Percentiles rank a stretch among this genome's conserved stretches.
Evolutionary conservation across 2,888 invertebrate genomes (phyloP).

Genomic region (Eudemis profundana): DNA sequence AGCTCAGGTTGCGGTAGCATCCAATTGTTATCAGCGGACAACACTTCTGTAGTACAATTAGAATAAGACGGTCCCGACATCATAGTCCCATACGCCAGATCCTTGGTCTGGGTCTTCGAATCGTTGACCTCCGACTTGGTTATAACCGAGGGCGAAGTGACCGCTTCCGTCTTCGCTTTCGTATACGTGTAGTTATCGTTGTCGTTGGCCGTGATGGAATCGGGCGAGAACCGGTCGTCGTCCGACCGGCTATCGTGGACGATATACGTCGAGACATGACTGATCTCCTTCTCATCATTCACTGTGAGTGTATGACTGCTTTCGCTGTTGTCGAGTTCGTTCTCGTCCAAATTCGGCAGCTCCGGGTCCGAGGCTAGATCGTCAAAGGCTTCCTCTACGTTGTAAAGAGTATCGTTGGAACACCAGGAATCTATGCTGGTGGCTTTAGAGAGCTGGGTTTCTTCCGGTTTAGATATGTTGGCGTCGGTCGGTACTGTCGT

Average conservation of each 20-base stretch:
- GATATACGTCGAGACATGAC: slow-evolving; percentile 76
- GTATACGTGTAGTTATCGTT: slow-evolving; percentile 76
- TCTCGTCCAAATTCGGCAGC: slow-evolving; percentile 58
- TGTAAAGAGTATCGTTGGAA: slow-evolving; percentile 87
- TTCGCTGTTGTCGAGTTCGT: slow-evolving; percentile 68
- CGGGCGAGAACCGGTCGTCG: slow-evolving; percentile 73
- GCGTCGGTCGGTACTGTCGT: slow-evolving; percentile 79
- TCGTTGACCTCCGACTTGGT: slow-evolving; percentile 71
- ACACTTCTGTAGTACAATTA: slow-evolving; percentile 72
- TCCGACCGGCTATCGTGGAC: slow-evolving; percentile 77
- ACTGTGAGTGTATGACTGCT: slow-evolving; percentile 76
- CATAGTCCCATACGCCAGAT: slow-evolving; percentile 74
- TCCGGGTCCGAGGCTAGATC: slow-evolving; percentile 77
- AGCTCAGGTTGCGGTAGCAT: slow-evolving; percentile 71
- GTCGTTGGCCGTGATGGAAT: slow-evolving; percentile 76
- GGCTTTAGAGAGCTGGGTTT: slow-evolving; percentile 80
- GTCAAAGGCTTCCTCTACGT: slow-evolving; percentile 86
- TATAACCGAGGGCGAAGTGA: slow-evolving; percentile 60
- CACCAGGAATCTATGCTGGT: slow-evolving; percentile 88
- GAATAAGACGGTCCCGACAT: slow-evolving; percentile 75
- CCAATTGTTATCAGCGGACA: slow-evolving; percentile 71
- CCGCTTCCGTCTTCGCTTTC: slow-evolving; percentile 69
- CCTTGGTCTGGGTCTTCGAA: slow-evolving; percentile 72
- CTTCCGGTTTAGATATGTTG: slow-evolving; percentile 78
- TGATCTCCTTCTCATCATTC: slow-evolving; percentile 71